phyloP scores from a whole-genome alignment of 2,113 vertebrate species.

The Pseudorectes ferrugineus region DNA sequence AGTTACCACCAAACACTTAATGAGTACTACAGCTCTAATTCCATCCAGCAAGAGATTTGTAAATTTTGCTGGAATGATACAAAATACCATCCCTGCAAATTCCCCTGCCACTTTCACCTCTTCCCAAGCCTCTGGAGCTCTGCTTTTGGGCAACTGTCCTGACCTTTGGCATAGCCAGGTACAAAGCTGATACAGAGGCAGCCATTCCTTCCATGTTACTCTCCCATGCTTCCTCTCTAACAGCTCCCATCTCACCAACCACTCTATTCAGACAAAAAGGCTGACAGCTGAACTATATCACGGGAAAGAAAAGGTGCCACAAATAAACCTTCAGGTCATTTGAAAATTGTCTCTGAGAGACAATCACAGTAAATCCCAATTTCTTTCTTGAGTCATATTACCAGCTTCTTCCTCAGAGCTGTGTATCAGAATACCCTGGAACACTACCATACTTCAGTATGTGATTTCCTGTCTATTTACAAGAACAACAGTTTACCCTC shows the following conservation, averaged over 20 bases:
- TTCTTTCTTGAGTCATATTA: background rate
- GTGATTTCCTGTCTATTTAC: background rate
- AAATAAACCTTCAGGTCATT: background rate
- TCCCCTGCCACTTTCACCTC: background rate
- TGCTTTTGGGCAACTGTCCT: background rate
- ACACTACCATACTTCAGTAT: background rate
- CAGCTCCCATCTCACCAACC: background rate
- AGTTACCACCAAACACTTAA: background rate
- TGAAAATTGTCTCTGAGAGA: background rate
- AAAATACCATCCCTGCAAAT: background rate
- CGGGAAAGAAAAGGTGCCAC: background rate
- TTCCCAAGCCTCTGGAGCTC: background rate
- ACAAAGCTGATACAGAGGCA: background rate
- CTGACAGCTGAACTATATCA: background rate
- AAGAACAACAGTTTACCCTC: background rate
- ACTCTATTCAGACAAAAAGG: background rate
- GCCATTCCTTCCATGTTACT: background rate
- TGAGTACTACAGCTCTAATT: background rate
- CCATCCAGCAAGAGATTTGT: background rate
- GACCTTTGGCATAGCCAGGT: background rate
- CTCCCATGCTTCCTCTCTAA: background rate
- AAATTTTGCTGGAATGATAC: background rate
- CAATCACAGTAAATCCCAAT: background rate
- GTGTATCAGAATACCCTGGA: background rate
- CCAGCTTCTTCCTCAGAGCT: background rate